Evolutionary conservation across 2,797 vertebrate genomes (phyloP).

Genomic region (Erpetoichthys calabaricus): DNA sequence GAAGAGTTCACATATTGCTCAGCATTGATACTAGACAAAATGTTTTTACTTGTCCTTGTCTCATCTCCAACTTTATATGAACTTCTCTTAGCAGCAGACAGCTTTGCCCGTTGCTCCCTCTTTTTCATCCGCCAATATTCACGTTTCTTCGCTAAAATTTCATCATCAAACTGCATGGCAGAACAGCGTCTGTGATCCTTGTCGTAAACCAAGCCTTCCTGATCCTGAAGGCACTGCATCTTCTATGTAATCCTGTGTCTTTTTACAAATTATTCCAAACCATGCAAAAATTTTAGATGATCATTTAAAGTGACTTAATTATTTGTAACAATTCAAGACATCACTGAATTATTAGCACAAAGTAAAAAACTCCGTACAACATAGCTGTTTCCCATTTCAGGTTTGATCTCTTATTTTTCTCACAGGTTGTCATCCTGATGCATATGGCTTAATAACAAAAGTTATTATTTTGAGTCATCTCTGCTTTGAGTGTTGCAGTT

Average conservation of each 20-base stretch:
- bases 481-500: too few relatives aligned
- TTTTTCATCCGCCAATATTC: conserved; percentile 60
- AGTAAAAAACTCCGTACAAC: too few relatives aligned
- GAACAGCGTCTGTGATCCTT: not conserved
- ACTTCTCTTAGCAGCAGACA: not conserved
- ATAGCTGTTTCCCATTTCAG: too few relatives aligned
- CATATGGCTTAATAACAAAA: too few relatives aligned
- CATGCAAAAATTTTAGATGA: not conserved
- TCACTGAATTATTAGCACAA: too few relatives aligned
- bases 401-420: too few relatives aligned
- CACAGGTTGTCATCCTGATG: too few relatives aligned
- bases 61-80: not conserved
- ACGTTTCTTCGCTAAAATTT: conserved; percentile 42
- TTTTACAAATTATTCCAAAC: not conserved
- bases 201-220: not conserved
- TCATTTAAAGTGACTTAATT: not conserved
- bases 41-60: not conserved
- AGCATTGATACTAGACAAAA: not conserved
- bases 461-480: not conserved
- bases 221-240: conserved; percentile 25
- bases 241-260: conserved; percentile 18
- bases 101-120: conserved; percentile 5
- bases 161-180: conserved; percentile 31
- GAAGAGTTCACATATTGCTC: not conserved
- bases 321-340: too few relatives aligned